These are phyloP conservation scores for Gastracanthus pulcherrimus DNA, from an alignment of 2,888 invertebrate species.

Conservation along the genomic window DNA sequence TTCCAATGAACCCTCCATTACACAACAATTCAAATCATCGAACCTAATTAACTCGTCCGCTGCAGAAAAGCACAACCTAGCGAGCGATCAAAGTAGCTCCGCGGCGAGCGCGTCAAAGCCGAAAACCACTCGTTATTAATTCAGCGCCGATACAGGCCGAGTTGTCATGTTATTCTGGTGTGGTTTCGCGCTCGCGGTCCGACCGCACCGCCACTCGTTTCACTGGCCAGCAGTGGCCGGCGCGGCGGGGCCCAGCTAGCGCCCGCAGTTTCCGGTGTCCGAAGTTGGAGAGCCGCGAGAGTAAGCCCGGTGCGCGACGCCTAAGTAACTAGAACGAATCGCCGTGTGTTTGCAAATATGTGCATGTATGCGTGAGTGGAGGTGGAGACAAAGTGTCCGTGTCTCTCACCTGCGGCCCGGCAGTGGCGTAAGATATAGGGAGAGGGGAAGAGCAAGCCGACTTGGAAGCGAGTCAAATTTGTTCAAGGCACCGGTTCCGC, in stretches of 20 bases:
- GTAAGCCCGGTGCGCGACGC: neutral
- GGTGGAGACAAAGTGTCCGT: neutral
- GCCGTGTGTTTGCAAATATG: neutral
- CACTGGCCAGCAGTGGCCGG: neutral
- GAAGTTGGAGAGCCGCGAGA: slow-evolving; percentile 1
- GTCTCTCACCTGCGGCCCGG: neutral
- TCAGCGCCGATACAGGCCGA: neutral
- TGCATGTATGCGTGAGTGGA: neutral
- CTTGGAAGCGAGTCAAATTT: slow-evolving; percentile 51
- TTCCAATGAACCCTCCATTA: no score
- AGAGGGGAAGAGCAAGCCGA: slow-evolving; percentile 13
- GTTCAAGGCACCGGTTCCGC: no score
- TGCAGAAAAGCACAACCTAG: neutral
- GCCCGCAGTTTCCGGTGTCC: neutral
- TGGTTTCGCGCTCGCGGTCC: neutral
- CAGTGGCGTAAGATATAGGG: neutral
- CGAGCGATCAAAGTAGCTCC: neutral
- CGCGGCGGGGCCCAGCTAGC: neutral
- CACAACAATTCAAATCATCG: no score
- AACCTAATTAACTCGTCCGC: neutral
- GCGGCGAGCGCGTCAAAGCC: neutral
- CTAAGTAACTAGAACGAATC: slow-evolving; percentile 37
- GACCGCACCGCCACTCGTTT: slow-evolving; percentile 40
- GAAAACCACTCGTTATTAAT: slow-evolving; percentile 9
- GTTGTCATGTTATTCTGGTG: slow-evolving; percentile 17